Percentiles rank a stretch among this genome's conserved stretches.
These are phyloP conservation scores for Corythoichthys intestinalis DNA, from an alignment of 2,113 vertebrate genomes.

Conservation along the genomic window DNA sequence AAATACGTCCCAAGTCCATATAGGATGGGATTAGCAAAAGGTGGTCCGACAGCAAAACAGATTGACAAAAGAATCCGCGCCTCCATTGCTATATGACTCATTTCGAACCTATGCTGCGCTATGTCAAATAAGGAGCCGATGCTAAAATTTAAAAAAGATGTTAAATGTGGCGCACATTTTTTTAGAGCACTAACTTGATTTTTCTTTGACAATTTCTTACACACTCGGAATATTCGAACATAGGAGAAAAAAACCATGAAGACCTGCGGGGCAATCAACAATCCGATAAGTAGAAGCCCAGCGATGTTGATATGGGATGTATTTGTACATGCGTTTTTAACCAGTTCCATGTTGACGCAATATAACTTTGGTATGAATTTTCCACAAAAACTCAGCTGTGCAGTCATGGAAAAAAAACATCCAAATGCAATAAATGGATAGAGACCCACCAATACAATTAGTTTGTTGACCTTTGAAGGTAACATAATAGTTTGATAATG, in stretches of 20 bases:
- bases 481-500: constrained; percentile 53
- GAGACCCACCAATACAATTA: constrained; percentile 18
- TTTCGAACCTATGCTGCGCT: constrained; percentile 40
- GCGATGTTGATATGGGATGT: constrained; percentile 16
- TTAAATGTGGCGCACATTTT: constrained; percentile 67
- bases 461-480: constrained; percentile 23
- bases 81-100: constrained; percentile 20
- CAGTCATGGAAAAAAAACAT: constrained; percentile 30
- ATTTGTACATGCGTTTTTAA: constrained; percentile 41
- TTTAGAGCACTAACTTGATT: constrained; percentile 56
- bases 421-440: constrained; percentile 32
- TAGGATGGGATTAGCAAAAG: constrained; percentile 48
- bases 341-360: constrained; percentile 61
- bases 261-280: constrained; percentile 32
- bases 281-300: constrained; percentile 15
- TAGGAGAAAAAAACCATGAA: constrained; percentile 56
- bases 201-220: constrained; percentile 24
- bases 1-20: constrained; percentile 52
- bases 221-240: constrained; percentile 47
- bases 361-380: constrained; percentile 39
- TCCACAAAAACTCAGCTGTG: constrained; percentile 40
- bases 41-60: constrained; percentile 41
- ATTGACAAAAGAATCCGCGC: constrained; percentile 42
- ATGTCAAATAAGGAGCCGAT: constrained; percentile 35
- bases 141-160: constrained; percentile 56